These are phyloP conservation scores for Candoia aspera DNA, from an alignment of 2,113 vertebrate species.

Conservation along the genomic window DNA sequence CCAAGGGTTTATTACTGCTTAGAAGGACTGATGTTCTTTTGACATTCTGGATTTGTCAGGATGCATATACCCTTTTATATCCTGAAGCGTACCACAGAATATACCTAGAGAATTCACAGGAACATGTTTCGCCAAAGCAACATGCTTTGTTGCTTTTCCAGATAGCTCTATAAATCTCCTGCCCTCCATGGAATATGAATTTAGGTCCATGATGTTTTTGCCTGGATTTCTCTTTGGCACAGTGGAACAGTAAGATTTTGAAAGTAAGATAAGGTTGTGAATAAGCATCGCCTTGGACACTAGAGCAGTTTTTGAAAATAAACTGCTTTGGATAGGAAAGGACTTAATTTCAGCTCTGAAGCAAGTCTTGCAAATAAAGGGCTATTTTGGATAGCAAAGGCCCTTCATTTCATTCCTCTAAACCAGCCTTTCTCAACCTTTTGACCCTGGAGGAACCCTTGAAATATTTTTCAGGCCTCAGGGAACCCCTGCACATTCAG, in stretches of 20 bases:
- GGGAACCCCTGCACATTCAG: too few species aligned
- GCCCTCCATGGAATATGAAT: neutral
- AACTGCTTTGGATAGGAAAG: neutral
- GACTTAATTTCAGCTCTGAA: neutral
- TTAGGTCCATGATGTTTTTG: neutral
- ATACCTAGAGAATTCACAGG: neutral
- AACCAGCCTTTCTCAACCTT: too few species aligned
- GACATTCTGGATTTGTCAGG: neutral
- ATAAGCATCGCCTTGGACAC: neutral
- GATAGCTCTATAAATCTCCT: neutral
- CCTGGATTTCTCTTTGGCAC: neutral
- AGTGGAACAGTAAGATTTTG: neutral
- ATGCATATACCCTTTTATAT: neutral
- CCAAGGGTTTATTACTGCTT: neutral
- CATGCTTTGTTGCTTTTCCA: neutral
- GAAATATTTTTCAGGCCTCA: too few species aligned
- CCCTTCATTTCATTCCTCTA: neutral
- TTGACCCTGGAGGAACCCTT: too few species aligned
- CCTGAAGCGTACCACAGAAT: neutral
- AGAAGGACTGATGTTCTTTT: neutral
- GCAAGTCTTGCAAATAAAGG: neutral
- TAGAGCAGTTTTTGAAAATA: neutral
- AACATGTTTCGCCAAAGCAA: neutral
- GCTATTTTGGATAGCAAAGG: neutral
- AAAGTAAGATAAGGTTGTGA: neutral